Base-by-base conservation (phyloP, 2,113 vertebrate genomes). In the Sardina pilchardus region DNA sequence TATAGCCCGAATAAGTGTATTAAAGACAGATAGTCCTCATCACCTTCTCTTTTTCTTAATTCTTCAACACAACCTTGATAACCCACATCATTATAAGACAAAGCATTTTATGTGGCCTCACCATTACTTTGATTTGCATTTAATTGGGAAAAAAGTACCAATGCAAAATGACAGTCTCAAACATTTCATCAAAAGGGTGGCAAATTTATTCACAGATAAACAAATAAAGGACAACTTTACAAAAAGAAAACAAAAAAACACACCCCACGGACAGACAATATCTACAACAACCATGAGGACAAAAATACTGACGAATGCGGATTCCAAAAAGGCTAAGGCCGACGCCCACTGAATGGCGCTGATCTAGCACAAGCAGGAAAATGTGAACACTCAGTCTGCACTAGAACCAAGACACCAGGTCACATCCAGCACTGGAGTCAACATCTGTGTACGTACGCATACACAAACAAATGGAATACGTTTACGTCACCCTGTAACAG, bases 121-220 rank as follows among this genome's bases (percentile, higher is more conserved):
- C n/a, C n/a, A n/a, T n/a, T n/a, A n/a, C n/a, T n/a, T n/a, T n/a
- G n/a, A n/a, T n/a, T n/a, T n/a, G n/a, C n/a, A n/a, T n/a, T n/a
- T n/a, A n/a, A n/a, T n/a, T n/a, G n/a, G n/a, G n/a, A n/a, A n/a
- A n/a, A 45, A 45, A 4, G 39, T 42, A 42, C 39, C 17, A 56
- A 34, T 36, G 14, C 71, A 12, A 78, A 36, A 34, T 34, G 26
- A 36, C 71, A 78, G 71, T 36, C 30, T 5, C 71, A 75, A 30
- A 36, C 4, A 75, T 6, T 43, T 83, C 7, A 71, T 86, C 63
- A 87, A 89, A 88, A 89, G 85, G 14, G 42, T 63, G 59, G 36
- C 44, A 59, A 39, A 30, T 93, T 93, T 93, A 94, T 92, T 94
- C 45, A 93, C 71, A 21, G 88, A 84, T 85, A 89, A 88, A 85